Conservation (phyloP, 2,888 invertebrate genomes). For the Prostheceraeus crozeri region DNA sequence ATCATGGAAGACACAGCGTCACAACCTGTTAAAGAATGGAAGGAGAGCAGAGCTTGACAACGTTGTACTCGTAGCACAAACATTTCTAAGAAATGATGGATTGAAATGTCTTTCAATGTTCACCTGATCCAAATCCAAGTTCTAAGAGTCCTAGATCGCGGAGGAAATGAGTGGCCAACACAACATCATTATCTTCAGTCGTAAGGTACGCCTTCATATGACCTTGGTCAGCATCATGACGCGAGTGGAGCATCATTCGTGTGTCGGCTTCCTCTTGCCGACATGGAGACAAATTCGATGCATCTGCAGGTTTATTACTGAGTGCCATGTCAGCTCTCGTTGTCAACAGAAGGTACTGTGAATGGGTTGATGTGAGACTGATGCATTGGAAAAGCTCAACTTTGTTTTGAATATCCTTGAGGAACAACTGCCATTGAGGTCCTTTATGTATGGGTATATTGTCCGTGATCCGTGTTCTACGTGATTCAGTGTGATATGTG, state of each 20-base stretch:
- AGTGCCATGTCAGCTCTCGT: slow-evolving; percentile 4
- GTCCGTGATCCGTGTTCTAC: slow-evolving; percentile 17
- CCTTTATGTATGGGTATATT: slow-evolving; percentile 17
- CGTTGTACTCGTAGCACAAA: too few species aligned
- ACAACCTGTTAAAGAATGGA: too few species aligned
- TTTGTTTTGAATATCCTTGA: slow-evolving; percentile 23
- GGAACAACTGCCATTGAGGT: slow-evolving; percentile 25
- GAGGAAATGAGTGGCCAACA: slow-evolving; percentile 24
- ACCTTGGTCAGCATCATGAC: slow-evolving; percentile 11
- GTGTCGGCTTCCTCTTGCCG: slow-evolving; percentile 17
- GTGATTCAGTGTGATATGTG: slow-evolving; percentile 17
- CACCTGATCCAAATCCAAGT: too few species aligned
- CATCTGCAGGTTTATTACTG: slow-evolving; percentile 19
- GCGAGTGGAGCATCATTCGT: too few species aligned
- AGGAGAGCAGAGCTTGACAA: too few species aligned
- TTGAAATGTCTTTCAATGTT: too few species aligned
- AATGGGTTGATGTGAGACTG: background rate
- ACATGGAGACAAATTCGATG: slow-evolving; percentile 22
- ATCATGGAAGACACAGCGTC: too few species aligned
- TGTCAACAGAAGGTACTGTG: slow-evolving; percentile 15
- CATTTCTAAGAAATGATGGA: too few species aligned
- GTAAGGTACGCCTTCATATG: slow-evolving; percentile 17
- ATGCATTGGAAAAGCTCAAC: slow-evolving; percentile 19
- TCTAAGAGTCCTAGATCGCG: too few species aligned
- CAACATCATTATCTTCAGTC: slow-evolving; percentile 19